Base-by-base conservation (phyloP, 2,797 vertebrate genomes). In the Sebastes itinus region DNA sequence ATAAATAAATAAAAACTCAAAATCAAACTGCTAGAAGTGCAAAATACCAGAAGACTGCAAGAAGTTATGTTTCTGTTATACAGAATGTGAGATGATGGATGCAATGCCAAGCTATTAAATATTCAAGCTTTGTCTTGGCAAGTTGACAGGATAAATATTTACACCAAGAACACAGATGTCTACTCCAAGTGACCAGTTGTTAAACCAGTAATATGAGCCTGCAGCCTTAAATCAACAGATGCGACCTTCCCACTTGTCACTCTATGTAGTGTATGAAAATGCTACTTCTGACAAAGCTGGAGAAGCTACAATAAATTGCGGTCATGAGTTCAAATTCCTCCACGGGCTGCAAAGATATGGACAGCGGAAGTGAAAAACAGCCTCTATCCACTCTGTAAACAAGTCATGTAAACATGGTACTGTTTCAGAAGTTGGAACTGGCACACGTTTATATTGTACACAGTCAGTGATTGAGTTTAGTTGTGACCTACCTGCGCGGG, bases 401-500 rank as follows among this genome's bases (percentile, higher is more conserved):
- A 89, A 49, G 4, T 2, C 14, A 6, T 64, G 46, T 83, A 84
- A 88, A 83, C 74, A 87, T 33, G 4, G 42, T 18, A 6, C 20
- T 22, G 28, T 54, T 3, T 56, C 22, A 65, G 38, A 46, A 70
- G 52, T n/a, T 66, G 56, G 27, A 54, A 46, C 22, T 2, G 0
- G 42, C 18, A 38, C 38, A 27, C 8, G 12, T 30, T 11, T 7
- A 64, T 52, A 14, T 22, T 18, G 20, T 12, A 14, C 54, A 63
- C 54, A 23, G 22, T 25, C 6, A 49, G 4, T 20, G 0, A 32
- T 71, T 6, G 5, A 8, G 65, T n/a, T 22, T 2, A n/a, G 30
- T 38, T 72, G 13, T 72, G 71, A 28, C 94, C 89, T 94, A 99
- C 97, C 96, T 95, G 70, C 38, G 77, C 2, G 46, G 49, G 4